Base-by-base conservation (phyloP, 2,113 vertebrate genomes). In the Paradisaea rubra region DNA sequence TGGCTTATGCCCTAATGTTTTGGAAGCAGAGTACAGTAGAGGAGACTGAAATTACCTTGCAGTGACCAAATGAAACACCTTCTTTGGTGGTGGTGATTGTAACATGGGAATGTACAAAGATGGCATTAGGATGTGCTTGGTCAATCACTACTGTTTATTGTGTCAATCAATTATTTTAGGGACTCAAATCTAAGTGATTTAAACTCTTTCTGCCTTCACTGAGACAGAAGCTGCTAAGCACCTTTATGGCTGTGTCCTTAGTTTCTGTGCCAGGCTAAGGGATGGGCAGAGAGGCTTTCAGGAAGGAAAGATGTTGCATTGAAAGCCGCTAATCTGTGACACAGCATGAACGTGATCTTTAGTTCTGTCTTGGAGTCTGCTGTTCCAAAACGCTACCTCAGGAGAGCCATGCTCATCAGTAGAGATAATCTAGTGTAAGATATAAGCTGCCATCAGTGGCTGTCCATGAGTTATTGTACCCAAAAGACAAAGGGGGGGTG, bases 321-420 rank as follows among this genome's bases (percentile, higher is more conserved):
- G 83, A 89, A 96, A 82, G 83, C 39, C 77, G 78, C 87, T 90
- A 64, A 92, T 88, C 44, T 39, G 53, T 89, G 81, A 53, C 60
- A 71, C 60, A 86, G 61, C 44, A 44, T 91, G 90, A 89, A 65
- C 0, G 0, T 85, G 21, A 79, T 96, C 94, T 97, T 92, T 69
- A 63, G 77, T 88, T 96, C 78, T 86, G 73, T 93, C 86, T 83
- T 95, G 61, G 78, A 94, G 81, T 91, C 49, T 91, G 56, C 66
- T 94, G 69, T 89, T 97, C 93, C 80, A 94, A 96, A 97, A 83
- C 78, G 81, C 49, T 37, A 93, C 85, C 81, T 97, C 86, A 81
- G 71, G 93, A 96, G 85, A 93, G 95, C 73, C 93, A 64, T 94
- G 35, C 73, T 95, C 42, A 88, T 85, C 95, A 87, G 47, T 86